Evolutionary conservation across 2,113 vertebrate genomes (phyloP).

Genomic region (Brachyistius frenatus): DNA sequence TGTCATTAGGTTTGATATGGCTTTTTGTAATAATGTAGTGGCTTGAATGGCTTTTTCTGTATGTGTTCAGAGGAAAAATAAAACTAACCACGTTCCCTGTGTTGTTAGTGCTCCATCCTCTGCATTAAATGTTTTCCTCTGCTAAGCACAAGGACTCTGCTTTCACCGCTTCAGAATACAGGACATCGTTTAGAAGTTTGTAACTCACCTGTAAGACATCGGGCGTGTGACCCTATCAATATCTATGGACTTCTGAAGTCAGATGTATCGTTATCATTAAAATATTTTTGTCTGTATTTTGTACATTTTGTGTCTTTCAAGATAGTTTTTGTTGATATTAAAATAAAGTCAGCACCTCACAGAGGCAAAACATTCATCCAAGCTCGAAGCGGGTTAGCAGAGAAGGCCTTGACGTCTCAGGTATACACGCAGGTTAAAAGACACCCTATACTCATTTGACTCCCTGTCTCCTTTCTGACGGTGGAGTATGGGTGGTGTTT

Average conservation of each 20-base stretch:
- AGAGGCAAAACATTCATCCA: not conserved
- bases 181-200: constrained; percentile 62
- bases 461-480: constrained; percentile 51
- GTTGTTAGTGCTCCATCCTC: constrained; percentile 54
- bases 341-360: not conserved
- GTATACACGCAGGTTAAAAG: constrained; percentile 66
- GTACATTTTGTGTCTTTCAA: constrained; percentile 49
- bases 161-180: constrained; percentile 49
- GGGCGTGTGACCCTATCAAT: constrained; percentile 56
- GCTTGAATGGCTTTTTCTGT: constrained; percentile 75
- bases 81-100: constrained; percentile 69
- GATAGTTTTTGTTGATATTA: constrained; percentile 6
- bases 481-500: constrained; percentile 72
- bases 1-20: constrained; percentile 75
- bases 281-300: constrained; percentile 76
- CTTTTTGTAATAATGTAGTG: constrained; percentile 77
- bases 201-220: constrained; percentile 67
- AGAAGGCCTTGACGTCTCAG: constrained; percentile 59
- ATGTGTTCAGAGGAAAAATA: constrained; percentile 71
- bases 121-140: constrained; percentile 44
- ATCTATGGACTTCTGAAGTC: constrained; percentile 69
- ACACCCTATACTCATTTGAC: constrained; percentile 70
- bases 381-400: constrained; percentile 33
- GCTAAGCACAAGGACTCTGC: constrained; percentile 60
- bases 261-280: constrained; percentile 80